Percentiles rank a stretch among this genome's conserved stretches.
Conservation (phyloP, 1,140 invertebrate genomes). For the Caenorhabditis latens region DNA sequence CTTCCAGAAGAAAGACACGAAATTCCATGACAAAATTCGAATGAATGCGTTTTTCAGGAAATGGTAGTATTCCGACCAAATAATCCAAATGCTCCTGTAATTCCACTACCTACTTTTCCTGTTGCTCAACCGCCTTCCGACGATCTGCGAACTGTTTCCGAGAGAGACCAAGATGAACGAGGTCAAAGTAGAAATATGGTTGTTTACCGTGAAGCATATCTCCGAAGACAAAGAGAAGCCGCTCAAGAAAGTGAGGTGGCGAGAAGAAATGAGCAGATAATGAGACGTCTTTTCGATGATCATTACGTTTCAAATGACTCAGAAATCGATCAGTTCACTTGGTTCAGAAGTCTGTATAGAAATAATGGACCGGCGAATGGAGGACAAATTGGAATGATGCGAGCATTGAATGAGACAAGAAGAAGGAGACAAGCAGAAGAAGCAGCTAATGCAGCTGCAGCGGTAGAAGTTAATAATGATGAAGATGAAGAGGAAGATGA, state of each 20-base stretch:
- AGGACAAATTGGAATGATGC: too few species aligned
- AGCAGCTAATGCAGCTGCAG: too few species aligned
- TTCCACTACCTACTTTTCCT: neutral
- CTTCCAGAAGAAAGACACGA: too few species aligned
- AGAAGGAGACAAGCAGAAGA: too few species aligned
- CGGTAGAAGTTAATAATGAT: neutral
- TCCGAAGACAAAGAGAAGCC: constrained; percentile 26
- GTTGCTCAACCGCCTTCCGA: neutral
- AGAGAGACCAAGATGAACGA: constrained; percentile 31
- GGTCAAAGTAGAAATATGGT: neutral
- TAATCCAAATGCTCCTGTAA: neutral
- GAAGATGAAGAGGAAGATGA: too few species aligned
- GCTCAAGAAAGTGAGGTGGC: constrained; percentile 16
- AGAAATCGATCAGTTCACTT: constrained; percentile 1
- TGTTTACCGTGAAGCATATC: neutral
- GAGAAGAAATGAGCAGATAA: neutral
- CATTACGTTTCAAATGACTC: neutral
- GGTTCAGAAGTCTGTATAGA: neutral
- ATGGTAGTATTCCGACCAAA: constrained; percentile 23
- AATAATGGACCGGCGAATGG: too few species aligned
- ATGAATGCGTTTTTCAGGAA: neutral
- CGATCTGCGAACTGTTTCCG: neutral
- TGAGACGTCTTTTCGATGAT: constrained; percentile 4
- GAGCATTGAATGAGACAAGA: too few species aligned
- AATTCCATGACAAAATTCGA: too few species aligned